phyloP scores from a whole-genome alignment of 2,888 invertebrate genomes.

The Conchocele bisecta region DNA sequence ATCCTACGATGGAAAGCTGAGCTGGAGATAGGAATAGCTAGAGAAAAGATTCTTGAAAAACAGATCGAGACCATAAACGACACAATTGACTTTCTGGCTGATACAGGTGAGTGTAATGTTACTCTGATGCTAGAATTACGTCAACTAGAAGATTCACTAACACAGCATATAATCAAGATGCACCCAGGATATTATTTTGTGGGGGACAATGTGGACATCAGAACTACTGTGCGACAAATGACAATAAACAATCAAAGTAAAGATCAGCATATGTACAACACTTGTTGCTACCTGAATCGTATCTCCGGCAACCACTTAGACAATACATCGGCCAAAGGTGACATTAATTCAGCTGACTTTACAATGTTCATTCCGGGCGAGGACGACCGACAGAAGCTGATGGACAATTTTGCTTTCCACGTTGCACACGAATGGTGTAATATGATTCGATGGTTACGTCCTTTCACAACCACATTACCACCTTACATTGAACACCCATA shows the following conservation, averaged over 20 bases:
- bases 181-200: constrained; percentile 50
- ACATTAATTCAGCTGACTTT: constrained; percentile 17
- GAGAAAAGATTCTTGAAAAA: background rate
- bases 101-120: background rate
- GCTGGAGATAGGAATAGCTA: background rate
- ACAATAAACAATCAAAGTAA: constrained; percentile 24
- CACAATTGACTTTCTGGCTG: constrained; percentile 4
- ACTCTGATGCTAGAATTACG: constrained; percentile 1
- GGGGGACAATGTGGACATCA: constrained; percentile 49
- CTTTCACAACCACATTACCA: constrained; percentile 8
- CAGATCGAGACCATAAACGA: constrained; percentile 7
- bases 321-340: constrained; percentile 13
- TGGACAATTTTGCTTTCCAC: constrained; percentile 12
- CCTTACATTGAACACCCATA: constrained; percentile 7
- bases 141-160: constrained; percentile 6
- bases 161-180: constrained; percentile 23
- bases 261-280: constrained; percentile 41
- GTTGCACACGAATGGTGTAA: constrained; percentile 18
- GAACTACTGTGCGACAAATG: constrained; percentile 41
- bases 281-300: constrained; percentile 37
- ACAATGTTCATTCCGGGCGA: constrained; percentile 15
- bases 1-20: background rate
- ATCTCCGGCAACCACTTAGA: constrained; percentile 38
- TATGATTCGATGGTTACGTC: constrained; percentile 7
- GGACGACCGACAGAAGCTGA: background rate